Base-by-base conservation (phyloP, 2,113 vertebrate genomes). In the Nesoenas mayeri region DNA sequence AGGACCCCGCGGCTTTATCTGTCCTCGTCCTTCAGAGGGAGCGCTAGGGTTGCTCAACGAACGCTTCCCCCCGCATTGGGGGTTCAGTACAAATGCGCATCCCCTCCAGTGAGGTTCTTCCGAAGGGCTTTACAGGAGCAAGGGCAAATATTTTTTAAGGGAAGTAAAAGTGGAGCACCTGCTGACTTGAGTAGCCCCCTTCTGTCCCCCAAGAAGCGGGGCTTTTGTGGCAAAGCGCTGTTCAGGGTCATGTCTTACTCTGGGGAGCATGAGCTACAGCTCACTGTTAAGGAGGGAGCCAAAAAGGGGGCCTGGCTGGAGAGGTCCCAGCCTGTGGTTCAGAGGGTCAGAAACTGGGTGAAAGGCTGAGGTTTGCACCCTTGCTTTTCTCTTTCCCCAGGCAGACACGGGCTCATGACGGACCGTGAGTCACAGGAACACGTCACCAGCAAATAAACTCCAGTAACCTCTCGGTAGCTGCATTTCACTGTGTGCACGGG, bases 361-460 rank as follows among this genome's bases (percentile, higher is more conserved):
- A 88, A 66, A 85, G 62, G 26, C 79, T 73, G 36, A 5, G 48
- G 12, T 70, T 51, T 70, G 51, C 57, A 26, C 36, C 84, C 74
- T 89, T 1, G 15, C 53, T 61, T 67, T 54, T 22, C 48, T 56
- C 25, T 47, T 26, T 72, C 40, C 19, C 15, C 40, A 57, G 85
- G 31, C 72, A 80, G 79, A 88, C 18, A 10, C 50, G 40, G 48
- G n/a, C 90, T 87, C 14, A 2, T 88, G 91, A 93, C 1, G 1
- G 74, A 24, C 10, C 3, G 72, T 95, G 93, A 93, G 72, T 96
- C 95, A 96, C 88, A 24, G 75, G 69, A 60, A 65, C 85, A 44
- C 61, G 19, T 95, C 92, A 95, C 24, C 69, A 28, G 73, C 91
- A 69, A 77, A 90, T 82, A 87, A 96, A 91, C 92, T 85, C 77